Base-by-base conservation (phyloP, 2,797 vertebrate genomes). In the Sorex maritimensis region DNA sequence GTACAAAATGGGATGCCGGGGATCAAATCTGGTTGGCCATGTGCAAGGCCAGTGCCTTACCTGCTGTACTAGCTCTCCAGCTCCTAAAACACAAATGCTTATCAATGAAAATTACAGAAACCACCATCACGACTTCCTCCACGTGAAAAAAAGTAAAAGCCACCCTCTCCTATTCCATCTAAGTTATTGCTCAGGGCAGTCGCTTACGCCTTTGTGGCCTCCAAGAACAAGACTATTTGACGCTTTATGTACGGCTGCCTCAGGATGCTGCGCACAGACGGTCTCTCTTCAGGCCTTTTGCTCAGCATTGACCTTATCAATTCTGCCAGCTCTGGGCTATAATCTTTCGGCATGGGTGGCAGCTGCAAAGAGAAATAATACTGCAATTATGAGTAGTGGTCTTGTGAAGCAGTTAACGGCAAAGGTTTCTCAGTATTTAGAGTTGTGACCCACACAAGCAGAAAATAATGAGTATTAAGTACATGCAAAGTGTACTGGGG, bases 301-400 rank as follows among this genome's bases (percentile, higher is more conserved):
- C 98, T 99, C 95, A 99, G 97, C 99, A 99, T 99, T 81, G 98
- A 98, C 97, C 97, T 98, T 95, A 99, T 99, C 93, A 99, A 97
- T 88, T 98, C 98, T 81, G 99, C 99, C 90, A 99, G 97, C 94
- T 99, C 99, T 63, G 98, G 97, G 96, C 99, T 99, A 79, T 99
- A 99, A 95, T 98, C 98, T 97, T 98, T 98, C 44, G 99, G 99
- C 99, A 99, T 99, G 95, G 99, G 99, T 46, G 99, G 99, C 81
- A 99, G 96, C 99, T 99, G 96, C 58, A 86, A 97, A 97, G 80
- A 86, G 49, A 97, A 85, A 95, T 21, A 52, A 91, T 67, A 94
- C 17, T 30, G 38, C 2, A 86, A 81, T 74, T 23, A 77, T n/a
- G 83, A 34, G 21, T 74, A 87, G 86, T 44, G 23, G 21, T 77